Evolutionary conservation across 2,888 invertebrate species (phyloP), one percentile per base, ranked within the genome.

Genomic region (Amiota mariae): DNA sequence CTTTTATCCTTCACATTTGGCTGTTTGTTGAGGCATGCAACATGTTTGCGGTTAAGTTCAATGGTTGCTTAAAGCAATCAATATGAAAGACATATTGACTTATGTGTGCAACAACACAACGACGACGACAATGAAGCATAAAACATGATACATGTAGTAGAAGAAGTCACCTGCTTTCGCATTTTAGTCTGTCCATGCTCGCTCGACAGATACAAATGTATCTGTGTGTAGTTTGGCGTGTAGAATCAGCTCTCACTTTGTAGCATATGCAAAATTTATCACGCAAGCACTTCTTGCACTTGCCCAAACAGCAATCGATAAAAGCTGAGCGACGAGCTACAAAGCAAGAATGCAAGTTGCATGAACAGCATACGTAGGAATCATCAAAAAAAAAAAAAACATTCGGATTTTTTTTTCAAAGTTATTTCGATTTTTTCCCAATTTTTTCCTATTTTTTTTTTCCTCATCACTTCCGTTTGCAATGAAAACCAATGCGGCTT

Each of bases 331-430:
- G 10, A 54, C 1, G n/a, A 54, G 0, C 13, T n/a, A 12, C 12
- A 10, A 4, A 54, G 4, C 24, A 24, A 24, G 24, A 24, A 24
- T 24, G 24, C 24, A 24, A 2, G 24, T 24, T 1, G 24, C 24
- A 24, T 24, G 12, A 63, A 6, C 63, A 36, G 6, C 11, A 36
- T 6, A 63, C n/a, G 15, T 36, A 56, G n/a, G n/a, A n/a, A n/a
- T n/a, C n/a, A n/a, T n/a, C n/a, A n/a, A 61, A 73, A 54, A 70
- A 24, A 36, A 64, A 48, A 66, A 74, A 63, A 15, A 74, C 20
- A 75, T 68, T 46, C 11, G 24, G 15, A 54, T 46, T 36, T 36
- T 63, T 36, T 63, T 63, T n/a, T 61, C 10, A 12, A 12, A n/a
- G 54, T 51, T 51, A 12, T n/a, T n/a, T 51, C n/a, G 13, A 51